Percentiles rank a stretch among this genome's conserved stretches.
Evolutionary conservation across 23 tunicate species (phyloP).

Genomic region (Halocynthia aurantium): DNA sequence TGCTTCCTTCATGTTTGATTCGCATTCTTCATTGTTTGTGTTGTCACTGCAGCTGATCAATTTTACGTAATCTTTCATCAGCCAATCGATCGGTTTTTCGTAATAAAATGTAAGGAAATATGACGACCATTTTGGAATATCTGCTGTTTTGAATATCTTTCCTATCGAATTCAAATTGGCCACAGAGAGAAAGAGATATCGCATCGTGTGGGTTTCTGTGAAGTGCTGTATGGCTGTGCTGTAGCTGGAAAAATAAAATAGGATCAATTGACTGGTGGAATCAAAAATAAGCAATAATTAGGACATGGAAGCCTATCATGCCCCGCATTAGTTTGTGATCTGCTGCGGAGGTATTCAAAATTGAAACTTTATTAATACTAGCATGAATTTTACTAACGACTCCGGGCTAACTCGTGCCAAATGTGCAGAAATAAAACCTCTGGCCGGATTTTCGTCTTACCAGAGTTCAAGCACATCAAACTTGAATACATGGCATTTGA

Average conservation of each 20-base stretch:
- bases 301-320: too few species aligned
- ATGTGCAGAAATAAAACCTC: too few species aligned
- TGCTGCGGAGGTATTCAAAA: too few species aligned
- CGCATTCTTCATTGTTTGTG: slow-evolving; percentile 1
- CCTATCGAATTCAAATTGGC: slow-evolving; percentile 38
- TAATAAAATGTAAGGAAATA: slow-evolving; percentile 27
- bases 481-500: too few species aligned
- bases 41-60: slow-evolving; percentile 21
- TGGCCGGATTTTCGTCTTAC: too few species aligned
- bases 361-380: too few species aligned
- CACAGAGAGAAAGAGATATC: slow-evolving; percentile 20
- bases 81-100: slow-evolving; percentile 36
- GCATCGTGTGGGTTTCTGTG: slow-evolving; percentile 1
- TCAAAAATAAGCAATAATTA: too few species aligned
- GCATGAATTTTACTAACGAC: too few species aligned
- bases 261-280: neutral
- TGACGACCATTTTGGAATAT: slow-evolving; percentile 27
- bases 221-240: slow-evolving; percentile 15
- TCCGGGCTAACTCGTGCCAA: too few species aligned
- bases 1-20: neutral
- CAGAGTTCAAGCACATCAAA: too few species aligned
- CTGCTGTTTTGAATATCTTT: slow-evolving; percentile 23
- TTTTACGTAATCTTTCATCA: slow-evolving; percentile 28
- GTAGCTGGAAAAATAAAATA: slow-evolving; percentile 4
- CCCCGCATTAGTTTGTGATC: too few species aligned